Conservation (phyloP, 2,888 invertebrate species). For the Andrena minutula region DNA sequence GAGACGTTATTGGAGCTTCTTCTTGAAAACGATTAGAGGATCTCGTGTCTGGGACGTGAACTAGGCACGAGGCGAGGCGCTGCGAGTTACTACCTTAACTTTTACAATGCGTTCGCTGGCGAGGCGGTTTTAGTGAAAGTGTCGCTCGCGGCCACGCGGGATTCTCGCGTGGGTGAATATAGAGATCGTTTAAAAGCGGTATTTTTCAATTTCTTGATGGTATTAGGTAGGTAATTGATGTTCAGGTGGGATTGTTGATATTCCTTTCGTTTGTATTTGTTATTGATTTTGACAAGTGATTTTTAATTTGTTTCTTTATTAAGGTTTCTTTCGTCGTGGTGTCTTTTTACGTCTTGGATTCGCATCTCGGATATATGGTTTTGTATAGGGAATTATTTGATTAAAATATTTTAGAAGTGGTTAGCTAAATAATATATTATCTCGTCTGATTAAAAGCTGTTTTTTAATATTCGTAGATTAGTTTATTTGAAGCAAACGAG, state of each 20-base stretch:
- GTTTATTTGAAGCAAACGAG: too few relatives aligned
- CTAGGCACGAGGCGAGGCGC: background rate
- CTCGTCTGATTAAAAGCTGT: too few relatives aligned
- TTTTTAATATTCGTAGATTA: too few relatives aligned
- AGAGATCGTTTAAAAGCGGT: background rate
- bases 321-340: too few relatives aligned
- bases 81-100: background rate
- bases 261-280: too few relatives aligned
- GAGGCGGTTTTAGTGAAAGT: background rate
- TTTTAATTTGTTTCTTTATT: too few relatives aligned
- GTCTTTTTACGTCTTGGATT: too few relatives aligned
- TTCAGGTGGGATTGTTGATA: too few relatives aligned
- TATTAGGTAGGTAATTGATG: background rate
- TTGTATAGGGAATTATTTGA: background rate
- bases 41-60: slow-evolving; percentile 23
- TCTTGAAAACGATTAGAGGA: slow-evolving; percentile 43
- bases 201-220: background rate
- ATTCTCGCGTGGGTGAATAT: background rate
- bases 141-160: background rate
- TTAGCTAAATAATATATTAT: too few relatives aligned
- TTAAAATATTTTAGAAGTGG: background rate
- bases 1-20: slow-evolving; percentile 37
- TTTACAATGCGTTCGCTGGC: background rate
- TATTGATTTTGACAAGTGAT: too few relatives aligned
- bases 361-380: too few relatives aligned